Evolutionary conservation across 2,113 vertebrate species (phyloP).

Genomic region (Burhinus oedicnemus): DNA sequence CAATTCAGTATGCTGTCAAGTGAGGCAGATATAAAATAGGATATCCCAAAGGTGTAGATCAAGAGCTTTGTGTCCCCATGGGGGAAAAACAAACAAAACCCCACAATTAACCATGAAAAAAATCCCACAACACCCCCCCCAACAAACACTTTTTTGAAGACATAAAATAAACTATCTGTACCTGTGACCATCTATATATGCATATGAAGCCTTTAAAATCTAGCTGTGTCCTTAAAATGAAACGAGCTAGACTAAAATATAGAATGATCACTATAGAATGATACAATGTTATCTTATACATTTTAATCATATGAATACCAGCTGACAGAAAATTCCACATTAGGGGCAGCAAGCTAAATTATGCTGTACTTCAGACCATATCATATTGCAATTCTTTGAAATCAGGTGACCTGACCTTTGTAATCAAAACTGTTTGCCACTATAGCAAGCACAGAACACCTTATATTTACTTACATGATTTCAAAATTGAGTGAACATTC

Average conservation of each 20-base stretch:
- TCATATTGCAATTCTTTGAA: background rate
- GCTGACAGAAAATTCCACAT: background rate
- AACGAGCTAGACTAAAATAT: background rate
- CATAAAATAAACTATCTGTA: background rate
- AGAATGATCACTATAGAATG: background rate
- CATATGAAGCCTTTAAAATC: background rate
- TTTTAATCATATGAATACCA: background rate
- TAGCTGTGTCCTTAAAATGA: background rate
- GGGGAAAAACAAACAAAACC: background rate
- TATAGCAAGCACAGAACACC: background rate
- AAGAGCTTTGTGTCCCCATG: background rate
- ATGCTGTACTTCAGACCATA: background rate
- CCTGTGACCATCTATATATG: background rate
- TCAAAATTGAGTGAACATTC: background rate
- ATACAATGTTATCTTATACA: background rate
- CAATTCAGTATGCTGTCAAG: background rate
- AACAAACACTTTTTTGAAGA: background rate
- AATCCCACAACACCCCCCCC: accelerated
- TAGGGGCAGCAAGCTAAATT: background rate
- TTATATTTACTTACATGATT: background rate
- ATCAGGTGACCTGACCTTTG: background rate
- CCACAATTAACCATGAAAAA: background rate
- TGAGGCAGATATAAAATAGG: background rate
- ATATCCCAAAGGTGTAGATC: background rate
- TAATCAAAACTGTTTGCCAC: background rate